Evolutionary conservation across 2,888 invertebrate genomes (phyloP).

Genomic region (Vanessa cardui): DNA sequence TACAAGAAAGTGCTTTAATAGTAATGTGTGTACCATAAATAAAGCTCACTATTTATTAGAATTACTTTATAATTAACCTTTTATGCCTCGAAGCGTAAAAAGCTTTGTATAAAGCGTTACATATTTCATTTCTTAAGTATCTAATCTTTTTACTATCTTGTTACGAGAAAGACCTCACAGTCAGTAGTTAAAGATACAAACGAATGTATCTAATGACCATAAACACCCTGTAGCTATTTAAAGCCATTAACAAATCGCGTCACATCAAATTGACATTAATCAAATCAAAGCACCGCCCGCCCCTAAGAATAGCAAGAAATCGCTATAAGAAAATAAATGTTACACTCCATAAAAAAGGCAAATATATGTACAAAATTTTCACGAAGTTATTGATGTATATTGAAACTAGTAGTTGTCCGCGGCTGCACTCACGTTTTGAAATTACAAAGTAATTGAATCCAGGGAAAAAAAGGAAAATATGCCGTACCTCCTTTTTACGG

Average conservation of each 20-base stretch:
- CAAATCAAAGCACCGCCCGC: not conserved
- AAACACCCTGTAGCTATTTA: slow-evolving; percentile 9
- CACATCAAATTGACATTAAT: slow-evolving; percentile 23
- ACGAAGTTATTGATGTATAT: too few species aligned
- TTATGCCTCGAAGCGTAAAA: slow-evolving; percentile 20
- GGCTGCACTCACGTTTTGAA: too few species aligned
- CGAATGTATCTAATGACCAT: slow-evolving; percentile 12
- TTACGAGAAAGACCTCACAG: slow-evolving; percentile 7
- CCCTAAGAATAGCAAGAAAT: not conserved
- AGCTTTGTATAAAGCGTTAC: slow-evolving; percentile 7
- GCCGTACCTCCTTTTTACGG: too few species aligned
- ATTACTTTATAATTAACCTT: not conserved
- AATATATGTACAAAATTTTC: too few species aligned
- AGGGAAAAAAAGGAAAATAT: too few species aligned
- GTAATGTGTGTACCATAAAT: not conserved
- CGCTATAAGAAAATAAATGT: not conserved
- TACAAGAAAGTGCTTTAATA: slow-evolving; percentile 8
- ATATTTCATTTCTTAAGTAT: slow-evolving; percentile 26
- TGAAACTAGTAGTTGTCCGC: too few species aligned
- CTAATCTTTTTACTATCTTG: not conserved
- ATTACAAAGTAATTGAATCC: too few species aligned
- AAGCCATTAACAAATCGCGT: slow-evolving; percentile 14
- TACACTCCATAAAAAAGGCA: not conserved
- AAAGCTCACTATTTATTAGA: slow-evolving; percentile 1
- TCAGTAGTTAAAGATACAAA: slow-evolving; percentile 29